Percentiles rank a stretch among this genome's conserved stretches.
Evolutionary conservation across 2,113 vertebrate species (phyloP).

Genomic region (Hippotragus niger): DNA sequence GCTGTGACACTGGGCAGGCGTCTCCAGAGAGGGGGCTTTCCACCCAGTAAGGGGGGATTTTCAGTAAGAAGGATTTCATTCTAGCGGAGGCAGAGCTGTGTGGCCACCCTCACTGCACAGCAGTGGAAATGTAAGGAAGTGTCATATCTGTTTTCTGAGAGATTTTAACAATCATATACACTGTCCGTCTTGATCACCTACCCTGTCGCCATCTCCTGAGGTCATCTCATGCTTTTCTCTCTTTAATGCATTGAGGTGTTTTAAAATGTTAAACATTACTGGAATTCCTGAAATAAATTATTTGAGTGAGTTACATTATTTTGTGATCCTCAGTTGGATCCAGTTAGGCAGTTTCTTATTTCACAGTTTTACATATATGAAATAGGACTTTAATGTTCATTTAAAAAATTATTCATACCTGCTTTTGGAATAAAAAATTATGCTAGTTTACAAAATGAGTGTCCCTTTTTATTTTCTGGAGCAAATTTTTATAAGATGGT

Average conservation of each 20-base stretch:
- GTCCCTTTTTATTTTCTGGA: background rate
- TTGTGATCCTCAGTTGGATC: background rate
- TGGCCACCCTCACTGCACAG: fast-evolving
- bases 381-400: background rate
- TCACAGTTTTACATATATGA: background rate
- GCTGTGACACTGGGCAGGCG: background rate
- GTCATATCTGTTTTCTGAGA: background rate
- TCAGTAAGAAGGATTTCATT: too few relatives aligned
- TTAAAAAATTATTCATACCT: background rate
- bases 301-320: background rate
- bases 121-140: too few relatives aligned
- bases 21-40: background rate
- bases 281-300: background rate
- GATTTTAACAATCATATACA: background rate
- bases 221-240: background rate
- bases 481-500: background rate
- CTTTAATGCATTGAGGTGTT: background rate
- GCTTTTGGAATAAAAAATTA: background rate
- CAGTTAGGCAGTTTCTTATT: background rate
- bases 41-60: background rate
- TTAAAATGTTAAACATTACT: background rate
- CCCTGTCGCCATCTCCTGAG: background rate
- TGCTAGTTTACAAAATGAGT: background rate
- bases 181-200: background rate
- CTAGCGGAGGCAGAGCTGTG: too few relatives aligned